Evolutionary conservation across 2,888 invertebrate species (phyloP), one percentile per base, ranked within the genome.

Genomic region (Ephialtes manifestator): DNA sequence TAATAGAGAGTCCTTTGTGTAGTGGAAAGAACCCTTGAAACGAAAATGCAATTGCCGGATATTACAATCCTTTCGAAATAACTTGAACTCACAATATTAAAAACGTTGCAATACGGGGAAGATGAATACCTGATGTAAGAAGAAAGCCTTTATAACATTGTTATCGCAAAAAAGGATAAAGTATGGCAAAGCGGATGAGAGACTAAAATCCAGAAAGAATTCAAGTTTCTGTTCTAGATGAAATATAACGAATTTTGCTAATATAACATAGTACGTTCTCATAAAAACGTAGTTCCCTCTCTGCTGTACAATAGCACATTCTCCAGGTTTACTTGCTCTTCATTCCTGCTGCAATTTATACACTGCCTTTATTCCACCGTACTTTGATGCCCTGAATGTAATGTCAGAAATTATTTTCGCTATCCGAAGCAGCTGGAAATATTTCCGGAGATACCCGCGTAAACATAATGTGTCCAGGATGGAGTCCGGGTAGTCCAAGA

Each of bases 241-340:
- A 65, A 39, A 43, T 39, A 10, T 8, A 18, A 63, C 4, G 35
- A 35, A 63, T 31, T 11, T 18, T 18, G 35, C 18, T 39, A n/a
- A 63, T 63, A 63, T 35, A 18, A 63, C 18, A n/a, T 8, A 39
- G 63, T 39, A 18, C 39, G 39, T 39, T 35, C n/a, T 39, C 63
- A 35, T 63, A 18, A 63, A 8, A 43, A 60, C 4, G 31, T 35
- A 28, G n/a, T 28, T 11, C 13, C 5, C 31, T 13, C 60, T 4
- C 0, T n/a, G 15, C n/a, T 60, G 60, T 28, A 28, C 28, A 13
- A 28, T 10, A 18, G 20, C 43, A 11, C 3, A 65, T 65, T 39
- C 43, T 18, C 1, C 43, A 15, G 28, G 15, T 1, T 31, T 60
- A 28, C 31, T 60, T 31, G 28, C 13, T 60, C 31, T 60, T 11